Evolutionary conservation across 2,797 vertebrate species (phyloP).

Genomic region (Lacerta viridis): DNA sequence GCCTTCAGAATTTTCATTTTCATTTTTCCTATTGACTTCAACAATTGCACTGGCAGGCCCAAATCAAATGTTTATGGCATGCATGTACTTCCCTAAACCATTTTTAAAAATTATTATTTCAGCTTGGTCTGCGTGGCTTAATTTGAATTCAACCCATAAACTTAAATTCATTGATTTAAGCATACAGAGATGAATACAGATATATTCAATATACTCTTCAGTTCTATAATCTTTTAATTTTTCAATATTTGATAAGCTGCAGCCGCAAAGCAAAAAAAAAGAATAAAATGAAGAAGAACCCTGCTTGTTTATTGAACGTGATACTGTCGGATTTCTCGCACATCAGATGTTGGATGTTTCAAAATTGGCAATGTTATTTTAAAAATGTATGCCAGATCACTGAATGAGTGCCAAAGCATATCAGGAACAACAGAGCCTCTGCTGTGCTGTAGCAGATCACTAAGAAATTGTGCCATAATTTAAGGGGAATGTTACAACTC

Average conservation of each 20-base stretch:
- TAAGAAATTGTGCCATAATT: neutral
- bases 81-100: too few species aligned
- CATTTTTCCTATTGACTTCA: too few species aligned
- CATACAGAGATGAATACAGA: too few species aligned
- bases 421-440: neutral
- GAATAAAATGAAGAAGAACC: too few species aligned
- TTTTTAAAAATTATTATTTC: too few species aligned
- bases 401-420: constrained; percentile 24
- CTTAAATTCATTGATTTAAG: too few species aligned
- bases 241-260: constrained; percentile 37
- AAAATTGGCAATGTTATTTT: constrained; percentile 16
- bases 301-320: constrained; percentile 28
- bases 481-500: constrained; percentile 21
- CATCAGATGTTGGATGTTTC: constrained; percentile 18
- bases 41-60: too few species aligned
- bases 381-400: constrained; percentile 18
- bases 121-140: too few species aligned
- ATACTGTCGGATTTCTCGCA: constrained; percentile 12
- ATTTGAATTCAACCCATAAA: too few species aligned
- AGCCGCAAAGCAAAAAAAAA: neutral
- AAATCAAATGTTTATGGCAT: too few species aligned
- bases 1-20: too few species aligned
- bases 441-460: neutral
- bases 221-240: constrained; percentile 27
- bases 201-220: neutral